phyloP scores from a whole-genome alignment of 2,113 vertebrate species.

The Thomomys bottae region DNA sequence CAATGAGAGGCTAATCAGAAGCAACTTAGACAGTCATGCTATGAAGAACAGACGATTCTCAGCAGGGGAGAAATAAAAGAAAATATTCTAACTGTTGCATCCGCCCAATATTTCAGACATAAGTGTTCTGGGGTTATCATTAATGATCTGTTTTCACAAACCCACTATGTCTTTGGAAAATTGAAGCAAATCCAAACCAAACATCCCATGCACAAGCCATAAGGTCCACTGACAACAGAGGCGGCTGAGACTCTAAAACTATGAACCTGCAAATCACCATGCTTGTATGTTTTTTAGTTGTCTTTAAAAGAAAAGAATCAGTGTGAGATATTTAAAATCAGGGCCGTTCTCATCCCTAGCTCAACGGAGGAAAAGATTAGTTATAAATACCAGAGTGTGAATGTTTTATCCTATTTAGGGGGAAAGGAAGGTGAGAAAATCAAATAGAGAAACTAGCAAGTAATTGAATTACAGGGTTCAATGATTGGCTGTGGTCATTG shows the following conservation, averaged over 20 bases:
- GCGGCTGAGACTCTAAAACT: slow-evolving; percentile 82
- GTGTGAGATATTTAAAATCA: not conserved
- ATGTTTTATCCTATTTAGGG: not conserved
- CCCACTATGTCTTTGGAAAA: slow-evolving; percentile 93
- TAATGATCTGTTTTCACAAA: slow-evolving; percentile 90
- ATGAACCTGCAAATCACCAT: slow-evolving; percentile 56
- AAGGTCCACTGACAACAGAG: slow-evolving; percentile 89
- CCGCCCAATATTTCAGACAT: slow-evolving; percentile 88
- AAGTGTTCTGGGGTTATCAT: slow-evolving; percentile 89
- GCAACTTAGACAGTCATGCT: slow-evolving; percentile 85
- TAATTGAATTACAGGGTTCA: slow-evolving; percentile 5
- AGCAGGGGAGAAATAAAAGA: slow-evolving; percentile 66
- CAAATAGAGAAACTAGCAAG: slow-evolving; percentile 23
- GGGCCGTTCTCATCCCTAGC: not conserved
- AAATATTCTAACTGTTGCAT: slow-evolving; percentile 80
- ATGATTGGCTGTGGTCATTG: not conserved
- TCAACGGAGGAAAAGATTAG: slow-evolving; percentile 20
- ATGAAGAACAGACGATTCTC: slow-evolving; percentile 86
- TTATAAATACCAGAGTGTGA: not conserved
- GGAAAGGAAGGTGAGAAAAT: not conserved
- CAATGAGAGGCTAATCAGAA: slow-evolving; percentile 88
- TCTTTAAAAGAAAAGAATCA: slow-evolving; percentile 44
- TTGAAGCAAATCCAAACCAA: slow-evolving; percentile 93
- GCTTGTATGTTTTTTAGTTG: slow-evolving; percentile 29
- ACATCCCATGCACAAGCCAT: slow-evolving; percentile 89